Percentiles rank a stretch among this genome's conserved stretches.
Conservation (phyloP, 2,113 vertebrate species). For the Plecotus auritus region DNA sequence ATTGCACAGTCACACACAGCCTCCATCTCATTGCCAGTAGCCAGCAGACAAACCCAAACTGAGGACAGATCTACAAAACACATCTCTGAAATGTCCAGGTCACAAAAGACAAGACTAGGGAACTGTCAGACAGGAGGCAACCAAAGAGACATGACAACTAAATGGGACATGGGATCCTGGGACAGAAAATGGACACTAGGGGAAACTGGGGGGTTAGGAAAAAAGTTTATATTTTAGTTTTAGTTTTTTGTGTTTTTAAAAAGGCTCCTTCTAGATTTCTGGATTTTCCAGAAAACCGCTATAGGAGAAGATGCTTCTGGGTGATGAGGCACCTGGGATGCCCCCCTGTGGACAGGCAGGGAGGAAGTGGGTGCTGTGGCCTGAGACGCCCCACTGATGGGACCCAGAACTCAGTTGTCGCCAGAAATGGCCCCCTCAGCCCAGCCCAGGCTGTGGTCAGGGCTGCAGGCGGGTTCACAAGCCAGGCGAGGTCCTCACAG, state of each 20-base stretch:
- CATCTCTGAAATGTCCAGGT: neutral
- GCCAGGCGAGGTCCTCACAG: neutral
- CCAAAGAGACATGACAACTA: fast-evolving
- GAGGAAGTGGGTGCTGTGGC: neutral
- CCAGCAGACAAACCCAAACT: neutral
- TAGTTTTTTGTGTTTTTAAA: neutral
- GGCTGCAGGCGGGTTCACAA: neutral
- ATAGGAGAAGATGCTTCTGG: neutral
- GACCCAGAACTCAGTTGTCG: neutral
- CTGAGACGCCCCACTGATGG: neutral
- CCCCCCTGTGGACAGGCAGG: neutral
- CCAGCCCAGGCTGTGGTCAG: neutral
- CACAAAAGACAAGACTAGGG: neutral
- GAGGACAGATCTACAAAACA: fast-evolving
- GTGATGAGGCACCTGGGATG: neutral
- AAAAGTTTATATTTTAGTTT: neutral
- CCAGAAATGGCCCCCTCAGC: neutral
- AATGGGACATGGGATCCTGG: neutral
- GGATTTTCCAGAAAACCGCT: neutral
- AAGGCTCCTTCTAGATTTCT: neutral
- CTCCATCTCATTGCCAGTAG: neutral
- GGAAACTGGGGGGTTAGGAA: neutral
- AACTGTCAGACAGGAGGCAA: neutral
- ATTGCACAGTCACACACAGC: too few relatives aligned
- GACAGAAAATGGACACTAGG: neutral